phyloP scores from a whole-genome alignment of 1,140 invertebrate genomes.

The Drosophila jambulina region DNA sequence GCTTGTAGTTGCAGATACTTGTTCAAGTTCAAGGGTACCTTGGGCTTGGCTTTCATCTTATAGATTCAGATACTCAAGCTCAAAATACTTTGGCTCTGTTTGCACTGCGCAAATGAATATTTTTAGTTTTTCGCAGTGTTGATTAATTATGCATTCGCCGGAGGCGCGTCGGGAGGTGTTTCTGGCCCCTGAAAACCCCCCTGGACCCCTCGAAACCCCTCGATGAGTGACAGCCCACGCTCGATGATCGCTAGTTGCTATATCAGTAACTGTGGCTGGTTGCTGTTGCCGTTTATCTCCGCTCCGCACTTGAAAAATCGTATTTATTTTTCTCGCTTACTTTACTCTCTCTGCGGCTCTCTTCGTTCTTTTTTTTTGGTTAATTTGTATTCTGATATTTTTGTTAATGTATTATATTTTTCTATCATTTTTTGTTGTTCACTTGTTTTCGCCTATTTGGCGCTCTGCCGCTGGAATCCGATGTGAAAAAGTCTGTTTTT shows the following conservation, averaged over 20 bases:
- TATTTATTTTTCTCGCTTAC: constrained; percentile 32
- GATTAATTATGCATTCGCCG: constrained; percentile 63
- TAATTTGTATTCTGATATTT: constrained; percentile 76
- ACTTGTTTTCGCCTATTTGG: constrained; percentile 47
- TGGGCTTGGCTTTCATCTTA: neutral
- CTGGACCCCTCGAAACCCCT: neutral
- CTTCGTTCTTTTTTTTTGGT: constrained; percentile 40
- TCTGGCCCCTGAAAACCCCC: constrained; percentile 3
- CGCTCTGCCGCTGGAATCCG: constrained; percentile 55
- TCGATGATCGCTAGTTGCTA: constrained; percentile 20
- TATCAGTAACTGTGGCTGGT: constrained; percentile 20
- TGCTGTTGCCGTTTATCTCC: constrained; percentile 37
- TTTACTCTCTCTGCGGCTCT: constrained; percentile 39
- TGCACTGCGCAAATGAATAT: constrained; percentile 23
- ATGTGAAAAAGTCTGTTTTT: constrained; percentile 62
- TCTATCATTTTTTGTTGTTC: constrained; percentile 38
- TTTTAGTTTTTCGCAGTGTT: constrained; percentile 34
- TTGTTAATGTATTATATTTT: constrained; percentile 63
- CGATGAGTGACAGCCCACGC: constrained; percentile 35
- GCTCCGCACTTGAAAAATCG: constrained; percentile 60
- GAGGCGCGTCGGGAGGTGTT: constrained; percentile 35
- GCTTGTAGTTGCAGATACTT: neutral
- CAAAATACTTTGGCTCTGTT: constrained; percentile 1
- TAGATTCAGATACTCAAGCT: neutral
- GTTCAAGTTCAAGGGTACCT: neutral